phyloP scores from a whole-genome alignment of 2,113 vertebrate species.

The Brachypodius melanocephalos region DNA sequence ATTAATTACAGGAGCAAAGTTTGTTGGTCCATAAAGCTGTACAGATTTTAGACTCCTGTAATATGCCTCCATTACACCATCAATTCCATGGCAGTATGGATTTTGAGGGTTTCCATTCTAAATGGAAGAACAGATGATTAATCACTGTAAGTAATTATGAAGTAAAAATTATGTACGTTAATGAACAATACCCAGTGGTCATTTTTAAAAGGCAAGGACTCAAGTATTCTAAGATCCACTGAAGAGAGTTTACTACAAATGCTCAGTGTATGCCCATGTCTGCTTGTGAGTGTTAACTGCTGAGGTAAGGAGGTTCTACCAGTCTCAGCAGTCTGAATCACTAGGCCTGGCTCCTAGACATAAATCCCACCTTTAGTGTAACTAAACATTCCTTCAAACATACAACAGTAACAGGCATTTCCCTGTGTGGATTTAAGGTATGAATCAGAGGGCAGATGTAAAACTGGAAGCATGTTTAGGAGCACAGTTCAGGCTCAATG shows the following conservation, averaged over 20 bases:
- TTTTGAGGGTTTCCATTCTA: slow-evolving; percentile 97
- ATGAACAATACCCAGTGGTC: not conserved
- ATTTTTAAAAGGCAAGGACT: not conserved
- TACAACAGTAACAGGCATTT: not conserved
- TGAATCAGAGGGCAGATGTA: not conserved
- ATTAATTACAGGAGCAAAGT: slow-evolving; percentile 97
- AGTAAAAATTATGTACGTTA: not conserved
- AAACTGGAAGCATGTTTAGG: not conserved
- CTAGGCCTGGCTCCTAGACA: not conserved
- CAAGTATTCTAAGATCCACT: not conserved
- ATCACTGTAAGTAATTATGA: not conserved
- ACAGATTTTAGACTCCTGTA: slow-evolving; percentile 93
- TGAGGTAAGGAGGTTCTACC: not conserved
- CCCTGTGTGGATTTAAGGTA: not conserved
- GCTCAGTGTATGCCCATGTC: not conserved
- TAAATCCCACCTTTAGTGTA: not conserved
- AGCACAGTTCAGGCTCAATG: not conserved
- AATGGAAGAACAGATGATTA: not conserved
- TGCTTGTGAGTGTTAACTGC: not conserved
- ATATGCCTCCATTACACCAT: slow-evolving; percentile 95
- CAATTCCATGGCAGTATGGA: slow-evolving; percentile 92
- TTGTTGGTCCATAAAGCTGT: slow-evolving; percentile 93
- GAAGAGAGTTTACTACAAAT: not conserved
- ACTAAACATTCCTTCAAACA: not conserved
- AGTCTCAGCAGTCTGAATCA: not conserved